phyloP scores from a whole-genome alignment of 2,113 vertebrate species.

The Pedionomus torquatus region DNA sequence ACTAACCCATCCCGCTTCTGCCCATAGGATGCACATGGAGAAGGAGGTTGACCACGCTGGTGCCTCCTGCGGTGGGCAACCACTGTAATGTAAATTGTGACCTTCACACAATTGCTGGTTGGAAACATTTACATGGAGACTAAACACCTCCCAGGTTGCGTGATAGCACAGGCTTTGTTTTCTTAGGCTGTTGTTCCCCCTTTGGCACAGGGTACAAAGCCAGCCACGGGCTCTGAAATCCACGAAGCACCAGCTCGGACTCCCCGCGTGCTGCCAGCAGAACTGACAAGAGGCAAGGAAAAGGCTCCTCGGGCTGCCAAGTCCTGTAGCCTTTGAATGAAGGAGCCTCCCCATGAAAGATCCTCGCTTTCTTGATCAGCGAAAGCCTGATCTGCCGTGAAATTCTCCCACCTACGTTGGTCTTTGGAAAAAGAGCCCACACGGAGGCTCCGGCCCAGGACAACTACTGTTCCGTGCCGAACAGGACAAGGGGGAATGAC shows the following conservation, averaged over 20 bases:
- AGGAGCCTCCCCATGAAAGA: not conserved
- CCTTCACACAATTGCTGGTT: not conserved
- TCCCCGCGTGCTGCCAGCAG: not conserved
- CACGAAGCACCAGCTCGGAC: not conserved
- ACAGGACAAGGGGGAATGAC: no score
- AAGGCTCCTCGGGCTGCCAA: conserved; percentile 6
- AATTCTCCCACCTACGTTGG: not conserved
- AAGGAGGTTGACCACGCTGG: not conserved
- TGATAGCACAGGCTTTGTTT: not conserved
- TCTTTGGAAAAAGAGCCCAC: not conserved
- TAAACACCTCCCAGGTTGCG: conserved; percentile 20
- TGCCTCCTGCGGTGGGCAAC: not conserved
- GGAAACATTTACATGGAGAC: conserved; percentile 1
- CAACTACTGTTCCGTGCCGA: not conserved
- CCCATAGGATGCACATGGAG: not conserved
- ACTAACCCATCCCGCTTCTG: not conserved
- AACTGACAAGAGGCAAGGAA: conserved; percentile 7
- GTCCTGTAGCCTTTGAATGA: not conserved
- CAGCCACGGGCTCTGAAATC: not conserved
- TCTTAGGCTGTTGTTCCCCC: not conserved
- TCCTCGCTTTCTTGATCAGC: not conserved
- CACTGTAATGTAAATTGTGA: conserved; percentile 9
- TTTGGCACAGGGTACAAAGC: conserved; percentile 8
- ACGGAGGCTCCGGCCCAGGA: not conserved
- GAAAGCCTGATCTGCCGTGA: not conserved